A percentile compares a stretch with the other conserved stretches of the same genome.
Conservation (phyloP, 2,797 vertebrate species). For the Champsocephalus gunnari region DNA sequence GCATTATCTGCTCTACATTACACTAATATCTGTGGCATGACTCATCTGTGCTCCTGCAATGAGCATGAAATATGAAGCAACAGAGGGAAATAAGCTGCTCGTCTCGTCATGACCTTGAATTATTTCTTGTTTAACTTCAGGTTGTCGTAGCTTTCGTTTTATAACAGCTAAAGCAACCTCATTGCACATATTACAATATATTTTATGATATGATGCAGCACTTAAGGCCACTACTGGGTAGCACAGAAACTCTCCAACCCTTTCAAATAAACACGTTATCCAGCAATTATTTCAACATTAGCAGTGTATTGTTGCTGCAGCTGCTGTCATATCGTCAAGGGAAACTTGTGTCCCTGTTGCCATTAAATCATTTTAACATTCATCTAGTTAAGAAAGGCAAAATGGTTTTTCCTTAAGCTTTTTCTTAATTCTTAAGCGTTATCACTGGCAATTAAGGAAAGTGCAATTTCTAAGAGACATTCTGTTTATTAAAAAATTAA, state of each 20-base stretch:
- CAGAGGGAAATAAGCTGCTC: conserved; percentile 68
- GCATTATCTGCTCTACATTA: conserved; percentile 52
- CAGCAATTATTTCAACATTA: conserved; percentile 5
- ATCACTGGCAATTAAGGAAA: neutral
- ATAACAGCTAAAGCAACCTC: neutral
- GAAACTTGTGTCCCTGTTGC: conserved; percentile 5
- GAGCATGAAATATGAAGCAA: conserved; percentile 70
- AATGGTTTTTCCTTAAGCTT: conserved; percentile 5
- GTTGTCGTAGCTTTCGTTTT: neutral
- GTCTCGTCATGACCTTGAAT: conserved; percentile 50
- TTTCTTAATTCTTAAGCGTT: neutral
- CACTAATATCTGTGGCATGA: conserved; percentile 61
- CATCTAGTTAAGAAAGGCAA: neutral
- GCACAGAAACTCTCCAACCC: conserved; percentile 7
- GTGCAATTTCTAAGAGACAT: neutral
- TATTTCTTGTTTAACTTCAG: conserved; percentile 18
- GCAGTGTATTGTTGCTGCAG: neutral
- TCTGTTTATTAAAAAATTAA: neutral
- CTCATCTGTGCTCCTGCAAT: conserved; percentile 62
- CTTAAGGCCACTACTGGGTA: neutral
- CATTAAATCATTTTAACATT: neutral
- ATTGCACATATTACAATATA: neutral
- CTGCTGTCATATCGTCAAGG: neutral
- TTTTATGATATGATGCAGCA: neutral
- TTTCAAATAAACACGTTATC: neutral